Evolutionary conservation across 2,113 vertebrate species (phyloP).

Genomic region (Cygnus atratus): DNA sequence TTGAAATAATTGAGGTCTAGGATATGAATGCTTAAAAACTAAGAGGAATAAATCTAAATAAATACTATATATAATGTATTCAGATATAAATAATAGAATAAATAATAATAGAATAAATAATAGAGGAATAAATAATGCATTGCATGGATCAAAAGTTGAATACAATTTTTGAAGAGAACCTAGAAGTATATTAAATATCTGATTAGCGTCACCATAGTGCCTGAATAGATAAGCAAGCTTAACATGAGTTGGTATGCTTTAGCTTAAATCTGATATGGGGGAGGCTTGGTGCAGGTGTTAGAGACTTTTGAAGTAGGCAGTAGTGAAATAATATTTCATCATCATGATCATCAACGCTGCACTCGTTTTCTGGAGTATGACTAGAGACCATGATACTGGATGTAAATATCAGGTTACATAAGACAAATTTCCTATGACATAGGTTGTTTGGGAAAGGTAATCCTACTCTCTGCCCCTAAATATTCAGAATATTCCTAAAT

Average conservation of each 20-base stretch:
- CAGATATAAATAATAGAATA: too few species aligned
- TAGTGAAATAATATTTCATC: not conserved
- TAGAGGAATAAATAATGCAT: not conserved
- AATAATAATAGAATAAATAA: not conserved
- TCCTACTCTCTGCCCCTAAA: not conserved
- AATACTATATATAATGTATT: too few species aligned
- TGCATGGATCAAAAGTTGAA: not conserved
- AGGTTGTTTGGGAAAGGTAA: not conserved
- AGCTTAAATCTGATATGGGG: not conserved
- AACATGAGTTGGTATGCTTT: not conserved
- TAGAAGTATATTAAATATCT: not conserved
- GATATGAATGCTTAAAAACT: not conserved
- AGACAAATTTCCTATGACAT: not conserved
- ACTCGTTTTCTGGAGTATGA: not conserved
- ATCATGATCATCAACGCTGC: accelerated
- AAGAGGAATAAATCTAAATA: not conserved
- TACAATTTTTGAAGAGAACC: not conserved
- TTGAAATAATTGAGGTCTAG: not conserved
- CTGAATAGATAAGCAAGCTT: not conserved
- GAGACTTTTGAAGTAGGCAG: not conserved
- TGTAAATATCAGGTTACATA: not conserved
- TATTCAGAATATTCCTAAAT: not conserved
- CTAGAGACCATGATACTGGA: not conserved
- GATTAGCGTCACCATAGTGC: not conserved
- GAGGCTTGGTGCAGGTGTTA: not conserved